Base-by-base conservation (phyloP, 92 coral and sea anemone genomes). In the Zoanthus sansibaricus region DNA sequence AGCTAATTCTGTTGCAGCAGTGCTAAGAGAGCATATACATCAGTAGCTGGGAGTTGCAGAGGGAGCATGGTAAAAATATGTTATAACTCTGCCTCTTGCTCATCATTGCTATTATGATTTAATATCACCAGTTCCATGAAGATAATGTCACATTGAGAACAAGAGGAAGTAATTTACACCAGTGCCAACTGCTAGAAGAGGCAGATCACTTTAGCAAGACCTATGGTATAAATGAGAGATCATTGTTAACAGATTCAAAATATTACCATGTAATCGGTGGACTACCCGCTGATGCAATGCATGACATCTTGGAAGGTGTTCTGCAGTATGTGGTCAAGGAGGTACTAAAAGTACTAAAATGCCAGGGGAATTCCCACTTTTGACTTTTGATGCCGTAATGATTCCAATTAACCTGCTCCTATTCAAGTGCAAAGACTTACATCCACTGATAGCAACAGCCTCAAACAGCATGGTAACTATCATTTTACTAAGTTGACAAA, bases 381-480 rank as follows among this genome's bases (percentile, higher is more conserved):
- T 58, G 66, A 58, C 66, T 58, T 58, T 58, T 21, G 66, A 58
- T 58, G 7, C 66, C 66, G 5, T 58, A 58, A 58, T 58, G 66
- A 58, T 58, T 58, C 66, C 66, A 58, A 58, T 58, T 0, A 21
- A 58, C 66, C 66, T 58, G 66, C 66, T 58, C 66, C 66, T 58
- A 90, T 92, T 72, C 82, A 75, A 82, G 18, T 45, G 46, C 72
- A 87, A 78, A 64, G 87, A 59, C 91, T 92, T 48, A 49, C 49
- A 12, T 86, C 95, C 20, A 72, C 58, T 61, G 95, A 92, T 58
- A 58, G 66, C 82, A 86, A 92, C 86, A 86, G 89, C 74, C 70
- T 89, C 11, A 92, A 83, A 79, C 95, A 92, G 72, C 93, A 92
- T 86, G 91, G 92, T 89, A 90, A 76, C 66, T 32, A 5, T 58